Base-by-base conservation (phyloP, 2,797 vertebrate genomes). In the Melanotaenia parkinsoni region DNA sequence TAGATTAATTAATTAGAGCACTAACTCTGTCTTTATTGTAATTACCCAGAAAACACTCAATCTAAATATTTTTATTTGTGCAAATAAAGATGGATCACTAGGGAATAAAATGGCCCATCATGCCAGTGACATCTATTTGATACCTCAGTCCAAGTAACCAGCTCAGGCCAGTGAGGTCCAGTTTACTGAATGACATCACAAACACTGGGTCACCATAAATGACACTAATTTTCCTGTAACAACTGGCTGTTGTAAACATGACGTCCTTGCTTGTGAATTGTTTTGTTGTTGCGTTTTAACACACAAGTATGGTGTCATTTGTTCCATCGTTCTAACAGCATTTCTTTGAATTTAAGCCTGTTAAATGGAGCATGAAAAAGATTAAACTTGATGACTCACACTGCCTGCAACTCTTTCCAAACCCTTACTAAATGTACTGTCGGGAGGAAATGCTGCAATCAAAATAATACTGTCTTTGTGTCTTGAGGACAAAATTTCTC, bases 291-390 rank as follows among this genome's bases (percentile, higher is more conserved):
- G 56, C 45, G 43, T 73, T 76, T 72, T 56, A 51, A 20, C 32
- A n/a, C 14, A 2, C 58, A 78, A 67, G 74, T 30, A 75, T 50
- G 10, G 38, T 64, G 61, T 77, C 62, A 74, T 71, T 72, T 57
- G 13, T 78, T n/a, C n/a, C 58, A 14, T 58, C 18, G 4, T 66
- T 53, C 33, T 63, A 20, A 67, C 67, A 83, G 64, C 38, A 60
- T 56, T 74, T 68, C 61, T 80, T 72, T 75, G 50, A 81, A 82
- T 69, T 63, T 54, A 47, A 77, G 43, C 38, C 67, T 76, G 85
- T 85, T 82, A 77, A 86, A 86, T 86, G 67, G 56, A 67, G 81
- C 85, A 72, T 78, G 60, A 33, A 73, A 77, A 77, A 64, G 40
- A 68, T 67, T 58, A 53, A 57, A 63, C 54, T 57, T 65, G 69